These are phyloP conservation scores for Lysiphlebus fabarum DNA, from an alignment of 1,140 invertebrate species.

Conservation along the genomic window DNA sequence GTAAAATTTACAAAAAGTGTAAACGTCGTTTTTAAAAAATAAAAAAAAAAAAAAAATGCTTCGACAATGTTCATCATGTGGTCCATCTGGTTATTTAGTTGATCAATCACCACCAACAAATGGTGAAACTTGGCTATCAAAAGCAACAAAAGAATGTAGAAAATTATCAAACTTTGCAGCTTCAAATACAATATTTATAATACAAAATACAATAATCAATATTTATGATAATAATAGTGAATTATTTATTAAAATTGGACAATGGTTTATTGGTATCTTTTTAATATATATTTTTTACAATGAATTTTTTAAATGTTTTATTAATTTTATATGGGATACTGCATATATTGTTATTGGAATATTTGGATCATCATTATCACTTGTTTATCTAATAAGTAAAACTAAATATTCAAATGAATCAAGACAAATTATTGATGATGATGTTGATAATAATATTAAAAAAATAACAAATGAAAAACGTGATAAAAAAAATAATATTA, in stretches of 20 bases:
- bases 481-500: constrained; percentile 32
- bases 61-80: constrained; percentile 1
- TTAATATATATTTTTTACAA: constrained; percentile 21
- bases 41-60: background rate
- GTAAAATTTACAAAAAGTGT: no score
- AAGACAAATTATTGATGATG: background rate
- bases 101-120: background rate
- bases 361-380: constrained; percentile 3
- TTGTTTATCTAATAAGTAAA: constrained; percentile 4
- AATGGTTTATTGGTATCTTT: background rate
- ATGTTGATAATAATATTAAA: background rate
- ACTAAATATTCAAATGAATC: background rate
- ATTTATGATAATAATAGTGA: background rate
- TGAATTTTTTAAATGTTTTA: constrained; percentile 20
- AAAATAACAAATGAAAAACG: constrained; percentile 33
- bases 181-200: background rate
- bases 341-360: constrained; percentile 19
- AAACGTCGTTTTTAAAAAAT: no score
- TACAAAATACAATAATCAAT: background rate
- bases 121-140: background rate
- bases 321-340: constrained; percentile 20
- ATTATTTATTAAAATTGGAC: background rate
- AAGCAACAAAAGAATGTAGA: background rate
- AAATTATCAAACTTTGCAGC: background rate
- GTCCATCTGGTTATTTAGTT: background rate